Conservation (phyloP, 2,888 invertebrate genomes). For the Nymphalis c-album region DNA sequence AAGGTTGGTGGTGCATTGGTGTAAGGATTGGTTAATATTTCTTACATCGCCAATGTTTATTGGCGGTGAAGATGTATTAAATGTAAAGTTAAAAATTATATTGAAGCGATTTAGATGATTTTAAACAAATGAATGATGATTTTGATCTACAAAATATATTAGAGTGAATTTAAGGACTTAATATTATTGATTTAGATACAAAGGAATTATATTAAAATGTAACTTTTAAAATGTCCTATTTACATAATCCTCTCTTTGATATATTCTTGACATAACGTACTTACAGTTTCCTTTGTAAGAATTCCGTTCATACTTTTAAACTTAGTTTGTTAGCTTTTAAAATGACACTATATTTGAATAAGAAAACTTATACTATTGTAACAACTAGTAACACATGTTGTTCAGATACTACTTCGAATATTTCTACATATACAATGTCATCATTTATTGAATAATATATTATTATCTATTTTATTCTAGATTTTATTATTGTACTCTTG, state of each 20-base stretch:
- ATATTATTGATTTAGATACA: constrained; percentile 4
- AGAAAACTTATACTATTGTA: constrained; percentile 27
- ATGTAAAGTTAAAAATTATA: too few relatives aligned
- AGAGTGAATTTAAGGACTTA: neutral
- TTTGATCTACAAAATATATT: too few relatives aligned
- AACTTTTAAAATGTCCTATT: neutral
- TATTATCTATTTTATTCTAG: neutral
- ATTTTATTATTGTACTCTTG: too few relatives aligned
- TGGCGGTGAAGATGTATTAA: too few relatives aligned
- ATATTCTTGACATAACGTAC: constrained; percentile 5
- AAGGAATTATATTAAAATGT: neutral
- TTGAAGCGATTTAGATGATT: too few relatives aligned
- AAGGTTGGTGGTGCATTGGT: too few relatives aligned
- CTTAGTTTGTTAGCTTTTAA: constrained; percentile 30
- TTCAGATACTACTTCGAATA: constrained; percentile 1
- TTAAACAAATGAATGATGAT: too few relatives aligned
- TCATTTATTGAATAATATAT: neutral
- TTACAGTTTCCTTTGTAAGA: constrained; percentile 22
- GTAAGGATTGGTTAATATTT: too few relatives aligned
- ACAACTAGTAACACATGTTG: constrained; percentile 19
- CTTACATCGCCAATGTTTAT: too few relatives aligned
- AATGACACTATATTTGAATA: constrained; percentile 33
- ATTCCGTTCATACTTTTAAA: constrained; percentile 24
- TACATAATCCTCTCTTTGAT: constrained; percentile 1
- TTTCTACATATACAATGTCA: neutral